Conservation (phyloP, 2,888 invertebrate species). For the Odontothrips loti region DNA sequence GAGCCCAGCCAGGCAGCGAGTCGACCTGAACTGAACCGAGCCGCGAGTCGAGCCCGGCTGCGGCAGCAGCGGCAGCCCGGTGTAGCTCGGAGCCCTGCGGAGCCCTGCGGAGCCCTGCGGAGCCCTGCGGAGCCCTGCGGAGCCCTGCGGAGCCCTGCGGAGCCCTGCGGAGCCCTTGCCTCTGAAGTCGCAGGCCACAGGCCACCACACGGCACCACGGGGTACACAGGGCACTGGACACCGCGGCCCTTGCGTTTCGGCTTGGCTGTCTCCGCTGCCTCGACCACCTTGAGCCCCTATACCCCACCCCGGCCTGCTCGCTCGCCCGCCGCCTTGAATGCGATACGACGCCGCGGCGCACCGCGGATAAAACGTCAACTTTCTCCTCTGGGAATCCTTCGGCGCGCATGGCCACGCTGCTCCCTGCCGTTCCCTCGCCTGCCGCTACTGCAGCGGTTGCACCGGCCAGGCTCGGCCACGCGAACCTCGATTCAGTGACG, state of each 20-base stretch:
- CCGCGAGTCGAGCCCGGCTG: background rate
- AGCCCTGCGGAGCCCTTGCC: background rate
- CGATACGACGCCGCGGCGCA: background rate
- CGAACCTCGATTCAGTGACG: no score
- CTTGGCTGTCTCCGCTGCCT: no score
- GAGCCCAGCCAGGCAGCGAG: background rate
- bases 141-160: no score
- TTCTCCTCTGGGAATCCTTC: background rate
- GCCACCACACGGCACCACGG: no score
- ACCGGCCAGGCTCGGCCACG: no score
- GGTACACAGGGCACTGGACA: no score
- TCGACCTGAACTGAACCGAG: background rate
- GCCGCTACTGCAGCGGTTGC: no score
- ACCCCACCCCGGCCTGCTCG: no score
- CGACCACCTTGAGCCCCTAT: no score
- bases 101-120: background rate
- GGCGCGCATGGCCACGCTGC: background rate
- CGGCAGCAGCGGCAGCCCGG: background rate
- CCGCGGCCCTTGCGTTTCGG: no score
- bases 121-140: background rate
- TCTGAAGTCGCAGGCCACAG: no score
- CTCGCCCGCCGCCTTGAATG: background rate
- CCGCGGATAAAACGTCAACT: slow-evolving; percentile 1
- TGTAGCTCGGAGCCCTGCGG: no score
- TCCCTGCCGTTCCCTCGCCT: background rate